Evolutionary conservation across 30 jellyfish, hydroid and myxozoan genomes (phyloP).

Genomic region (Hydractinia echinata): DNA sequence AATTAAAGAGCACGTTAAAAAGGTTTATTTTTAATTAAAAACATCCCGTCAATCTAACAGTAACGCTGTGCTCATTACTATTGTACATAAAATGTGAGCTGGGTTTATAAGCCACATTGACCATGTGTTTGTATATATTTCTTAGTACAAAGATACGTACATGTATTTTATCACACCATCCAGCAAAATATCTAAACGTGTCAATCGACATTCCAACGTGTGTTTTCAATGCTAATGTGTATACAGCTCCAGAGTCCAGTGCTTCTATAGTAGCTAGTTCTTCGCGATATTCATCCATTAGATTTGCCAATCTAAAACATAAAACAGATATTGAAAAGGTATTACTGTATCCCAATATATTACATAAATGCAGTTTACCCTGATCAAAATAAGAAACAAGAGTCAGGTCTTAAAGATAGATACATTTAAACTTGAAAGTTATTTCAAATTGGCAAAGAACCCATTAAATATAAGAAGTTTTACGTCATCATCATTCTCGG

Average conservation of each 20-base stretch:
- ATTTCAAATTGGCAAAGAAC: no score
- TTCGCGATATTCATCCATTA: constrained; percentile 95
- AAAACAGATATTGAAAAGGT: not conserved
- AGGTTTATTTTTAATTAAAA: no score
- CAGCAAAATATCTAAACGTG: constrained; percentile 89
- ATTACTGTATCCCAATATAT: not conserved
- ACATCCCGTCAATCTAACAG: not conserved
- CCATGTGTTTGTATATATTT: no score
- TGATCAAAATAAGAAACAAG: no score
- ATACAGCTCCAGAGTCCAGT: constrained; percentile 97
- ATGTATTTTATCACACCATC: constrained; percentile 91
- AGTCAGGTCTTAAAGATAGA: no score
- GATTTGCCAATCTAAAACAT: constrained; percentile 77
- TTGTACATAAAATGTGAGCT: no score
- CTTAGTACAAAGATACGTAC: constrained; percentile 24
- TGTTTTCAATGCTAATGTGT: constrained; percentile 92
- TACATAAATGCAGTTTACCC: not conserved
- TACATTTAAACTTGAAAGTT: no score
- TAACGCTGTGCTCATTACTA: no score
- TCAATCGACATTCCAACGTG: constrained; percentile 97
- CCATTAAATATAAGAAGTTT: no score
- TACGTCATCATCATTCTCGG: no score
- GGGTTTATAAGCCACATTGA: no score
- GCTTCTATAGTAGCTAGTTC: constrained; percentile 93
- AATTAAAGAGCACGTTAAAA: no score